Evolutionary conservation across 2,113 vertebrate species (phyloP).

Genomic region (Engraulis encrasicolus): DNA sequence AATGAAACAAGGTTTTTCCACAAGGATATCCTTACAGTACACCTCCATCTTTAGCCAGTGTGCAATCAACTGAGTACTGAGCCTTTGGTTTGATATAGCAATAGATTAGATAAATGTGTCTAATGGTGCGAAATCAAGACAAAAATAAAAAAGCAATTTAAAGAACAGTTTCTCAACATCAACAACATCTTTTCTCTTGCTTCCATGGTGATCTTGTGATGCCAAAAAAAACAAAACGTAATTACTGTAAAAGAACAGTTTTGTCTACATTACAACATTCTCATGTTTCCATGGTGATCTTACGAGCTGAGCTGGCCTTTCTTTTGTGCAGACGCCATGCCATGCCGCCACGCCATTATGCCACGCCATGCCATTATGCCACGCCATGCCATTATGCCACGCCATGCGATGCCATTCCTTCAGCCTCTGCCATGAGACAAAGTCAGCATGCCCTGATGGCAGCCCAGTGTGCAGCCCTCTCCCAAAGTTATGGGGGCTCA

Average conservation of each 20-base stretch:
- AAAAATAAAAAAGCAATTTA: neutral
- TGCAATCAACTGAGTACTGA: neutral
- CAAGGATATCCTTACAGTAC: neutral
- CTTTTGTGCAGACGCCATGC: neutral
- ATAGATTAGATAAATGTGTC: neutral
- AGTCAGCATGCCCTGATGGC: slow-evolving; percentile 31
- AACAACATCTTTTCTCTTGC: neutral
- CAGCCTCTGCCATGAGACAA: slow-evolving; percentile 11
- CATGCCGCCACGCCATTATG: too few relatives aligned
- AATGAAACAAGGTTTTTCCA: neutral
- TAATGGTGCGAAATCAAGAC: neutral
- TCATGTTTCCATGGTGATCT: slow-evolving; percentile 6
- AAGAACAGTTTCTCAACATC: neutral
- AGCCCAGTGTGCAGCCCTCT: slow-evolving; percentile 49
- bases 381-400: too few relatives aligned
- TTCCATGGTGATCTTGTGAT: slow-evolving; percentile 1
- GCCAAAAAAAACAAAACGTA: too few relatives aligned
- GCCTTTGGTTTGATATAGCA: neutral
- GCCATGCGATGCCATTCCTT: slow-evolving; percentile 3
- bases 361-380: too few relatives aligned
- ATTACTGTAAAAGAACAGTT: too few relatives aligned
- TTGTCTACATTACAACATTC: neutral
- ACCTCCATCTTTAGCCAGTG: neutral
- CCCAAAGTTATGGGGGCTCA: slow-evolving; percentile 1
- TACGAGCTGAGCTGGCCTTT: neutral